These are phyloP conservation scores for Perognathus longimembris DNA, from an alignment of 2,113 vertebrate genomes.

Conservation along the genomic window DNA sequence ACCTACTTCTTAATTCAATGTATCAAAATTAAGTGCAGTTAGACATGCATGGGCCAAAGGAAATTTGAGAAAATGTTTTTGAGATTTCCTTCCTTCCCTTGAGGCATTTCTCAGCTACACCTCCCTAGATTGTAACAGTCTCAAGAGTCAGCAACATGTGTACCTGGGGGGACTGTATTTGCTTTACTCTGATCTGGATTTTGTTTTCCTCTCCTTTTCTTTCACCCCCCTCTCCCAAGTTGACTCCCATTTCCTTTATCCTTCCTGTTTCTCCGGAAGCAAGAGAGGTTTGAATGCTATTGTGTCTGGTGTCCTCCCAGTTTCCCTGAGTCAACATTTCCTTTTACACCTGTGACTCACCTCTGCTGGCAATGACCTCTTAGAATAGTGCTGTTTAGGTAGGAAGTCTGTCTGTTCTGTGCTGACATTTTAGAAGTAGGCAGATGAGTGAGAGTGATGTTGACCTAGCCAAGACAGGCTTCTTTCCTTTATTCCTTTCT, in stretches of 20 bases:
- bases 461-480: too few species aligned
- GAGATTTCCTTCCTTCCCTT: not conserved
- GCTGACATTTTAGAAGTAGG: not conserved
- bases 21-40: not conserved
- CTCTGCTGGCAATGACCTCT: not conserved
- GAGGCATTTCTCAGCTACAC: not conserved
- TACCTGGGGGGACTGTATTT: not conserved
- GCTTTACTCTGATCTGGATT: not conserved
- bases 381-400: not conserved
- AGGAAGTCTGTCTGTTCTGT: not conserved
- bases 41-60: not conserved
- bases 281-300: not conserved
- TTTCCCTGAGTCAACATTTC: not conserved
- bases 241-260: not conserved
- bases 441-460: not conserved
- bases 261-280: not conserved
- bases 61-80: not conserved
- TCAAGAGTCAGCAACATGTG: not conserved
- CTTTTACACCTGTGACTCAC: not conserved
- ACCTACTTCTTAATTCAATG: slow-evolving; percentile 5
- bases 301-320: not conserved
- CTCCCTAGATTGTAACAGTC: not conserved
- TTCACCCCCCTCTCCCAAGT: not conserved
- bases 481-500: too few species aligned
- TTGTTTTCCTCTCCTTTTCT: not conserved